Percentiles rank a stretch among this genome's conserved stretches.
Conservation (phyloP, 2,113 vertebrate species). For the Neogobius melanostomus region DNA sequence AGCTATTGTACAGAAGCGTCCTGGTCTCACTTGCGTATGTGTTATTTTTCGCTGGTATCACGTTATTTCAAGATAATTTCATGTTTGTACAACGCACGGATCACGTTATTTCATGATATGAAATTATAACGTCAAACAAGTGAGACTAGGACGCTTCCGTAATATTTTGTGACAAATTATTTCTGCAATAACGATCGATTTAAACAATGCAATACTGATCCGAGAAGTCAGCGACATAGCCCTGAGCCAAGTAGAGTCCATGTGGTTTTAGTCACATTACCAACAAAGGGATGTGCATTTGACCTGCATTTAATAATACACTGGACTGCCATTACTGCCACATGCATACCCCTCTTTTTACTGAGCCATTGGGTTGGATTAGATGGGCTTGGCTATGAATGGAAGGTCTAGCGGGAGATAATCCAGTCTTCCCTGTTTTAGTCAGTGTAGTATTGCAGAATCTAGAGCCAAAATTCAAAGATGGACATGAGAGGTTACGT, state of each 20-base stretch:
- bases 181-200: background rate
- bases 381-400: background rate
- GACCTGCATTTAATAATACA: conserved; percentile 35
- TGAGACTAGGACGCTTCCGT: no score
- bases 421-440: background rate
- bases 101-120: no score
- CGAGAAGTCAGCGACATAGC: conserved; percentile 14
- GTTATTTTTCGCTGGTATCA: no score
- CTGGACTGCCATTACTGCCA: conserved; percentile 16
- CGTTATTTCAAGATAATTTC: no score
- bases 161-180: no score
- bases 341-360: conserved; percentile 9
- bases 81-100: no score
- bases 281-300: conserved; percentile 18
- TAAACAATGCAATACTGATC: background rate
- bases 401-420: background rate
- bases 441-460: background rate
- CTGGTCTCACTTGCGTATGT: no score
- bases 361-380: conserved; percentile 2
- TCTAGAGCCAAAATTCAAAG: background rate
- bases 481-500: conserved; percentile 15
- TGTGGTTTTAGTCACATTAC: background rate
- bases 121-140: no score
- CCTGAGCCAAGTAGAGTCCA: conserved; percentile 17
- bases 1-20: no score